Evolutionary conservation across 2,797 vertebrate genomes (phyloP).

Genomic region (Taenioides sp.): DNA sequence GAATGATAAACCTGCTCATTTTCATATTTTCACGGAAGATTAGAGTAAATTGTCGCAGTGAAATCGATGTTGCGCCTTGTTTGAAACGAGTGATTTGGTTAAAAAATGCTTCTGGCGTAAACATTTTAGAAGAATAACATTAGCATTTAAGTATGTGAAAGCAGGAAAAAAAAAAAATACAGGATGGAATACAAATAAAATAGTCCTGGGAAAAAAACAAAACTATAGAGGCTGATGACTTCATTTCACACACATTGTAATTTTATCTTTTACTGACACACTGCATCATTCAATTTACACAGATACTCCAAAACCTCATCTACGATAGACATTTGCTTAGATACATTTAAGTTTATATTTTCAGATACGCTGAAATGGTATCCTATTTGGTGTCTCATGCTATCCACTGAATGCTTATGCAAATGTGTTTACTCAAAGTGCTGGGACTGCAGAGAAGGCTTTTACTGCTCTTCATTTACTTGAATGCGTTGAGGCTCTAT

Average conservation of each 20-base stretch:
- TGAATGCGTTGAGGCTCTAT: constrained; percentile 29
- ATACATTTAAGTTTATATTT: not conserved
- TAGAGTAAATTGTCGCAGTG: not conserved
- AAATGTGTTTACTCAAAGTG: constrained; percentile 9
- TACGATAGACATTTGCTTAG: not conserved
- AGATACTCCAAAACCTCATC: not conserved
- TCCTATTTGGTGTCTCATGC: not conserved
- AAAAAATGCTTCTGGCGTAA: constrained; percentile 4
- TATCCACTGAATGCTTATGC: not conserved
- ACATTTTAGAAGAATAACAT: constrained; percentile 3
- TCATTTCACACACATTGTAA: constrained; percentile 2
- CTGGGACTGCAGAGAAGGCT: constrained; percentile 8
- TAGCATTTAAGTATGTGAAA: constrained; percentile 15
- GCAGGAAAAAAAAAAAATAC: not conserved
- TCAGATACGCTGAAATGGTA: too few species aligned
- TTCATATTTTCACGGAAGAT: not conserved
- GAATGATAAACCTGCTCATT: not conserved
- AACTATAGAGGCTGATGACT: not conserved
- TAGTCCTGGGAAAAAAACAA: not conserved
- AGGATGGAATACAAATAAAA: constrained; percentile 14
- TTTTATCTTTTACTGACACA: not conserved
- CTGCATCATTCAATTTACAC: not conserved
- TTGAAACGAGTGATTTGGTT: constrained; percentile 13
- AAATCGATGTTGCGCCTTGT: constrained; percentile 1
- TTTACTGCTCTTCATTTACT: constrained; percentile 32